Percentiles rank a stretch among this genome's conserved stretches.
These are phyloP conservation scores for Paramacrobiotus metropolitanus DNA, from an alignment of 1,140 invertebrate genomes.

Conservation along the genomic window DNA sequence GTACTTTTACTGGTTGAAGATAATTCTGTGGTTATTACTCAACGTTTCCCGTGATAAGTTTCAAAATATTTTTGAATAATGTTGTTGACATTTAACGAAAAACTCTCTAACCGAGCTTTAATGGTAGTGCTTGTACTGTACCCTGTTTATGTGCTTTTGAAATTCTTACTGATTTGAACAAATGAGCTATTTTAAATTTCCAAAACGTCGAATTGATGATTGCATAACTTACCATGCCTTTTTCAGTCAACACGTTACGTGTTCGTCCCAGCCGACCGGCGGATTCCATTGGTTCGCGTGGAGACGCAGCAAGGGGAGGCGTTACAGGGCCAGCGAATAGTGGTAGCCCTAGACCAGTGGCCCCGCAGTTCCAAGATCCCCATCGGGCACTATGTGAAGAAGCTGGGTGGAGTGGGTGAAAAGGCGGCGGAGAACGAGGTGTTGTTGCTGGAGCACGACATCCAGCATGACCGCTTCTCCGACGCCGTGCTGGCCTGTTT, in stretches of 20 bases:
- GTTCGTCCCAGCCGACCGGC: constrained; percentile 66
- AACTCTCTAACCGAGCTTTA: no score
- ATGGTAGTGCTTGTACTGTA: no score
- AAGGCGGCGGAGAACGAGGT: constrained; percentile 78
- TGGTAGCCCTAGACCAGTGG: constrained; percentile 80
- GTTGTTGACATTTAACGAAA: no score
- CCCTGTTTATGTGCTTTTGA: no score
- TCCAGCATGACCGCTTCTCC: constrained; percentile 81
- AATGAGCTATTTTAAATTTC: no score
- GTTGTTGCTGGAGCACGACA: constrained; percentile 81
- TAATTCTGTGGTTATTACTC: background rate
- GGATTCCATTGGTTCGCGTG: constrained; percentile 69
- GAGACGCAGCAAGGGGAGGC: constrained; percentile 64
- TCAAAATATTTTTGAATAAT: no score
- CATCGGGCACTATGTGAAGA: constrained; percentile 53
- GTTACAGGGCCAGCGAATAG: constrained; percentile 55
- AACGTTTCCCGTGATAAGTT: no score
- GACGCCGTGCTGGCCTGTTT: constrained; percentile 75
- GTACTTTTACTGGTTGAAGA: no score
- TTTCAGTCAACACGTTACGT: constrained; percentile 43
- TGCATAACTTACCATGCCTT: no score
- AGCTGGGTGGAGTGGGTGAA: constrained; percentile 55
- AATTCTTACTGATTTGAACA: no score
- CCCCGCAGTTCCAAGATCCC: constrained; percentile 39
- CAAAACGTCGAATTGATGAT: no score